Conservation (phyloP, 1,140 invertebrate species). For the Drosophila simulans region DNA sequence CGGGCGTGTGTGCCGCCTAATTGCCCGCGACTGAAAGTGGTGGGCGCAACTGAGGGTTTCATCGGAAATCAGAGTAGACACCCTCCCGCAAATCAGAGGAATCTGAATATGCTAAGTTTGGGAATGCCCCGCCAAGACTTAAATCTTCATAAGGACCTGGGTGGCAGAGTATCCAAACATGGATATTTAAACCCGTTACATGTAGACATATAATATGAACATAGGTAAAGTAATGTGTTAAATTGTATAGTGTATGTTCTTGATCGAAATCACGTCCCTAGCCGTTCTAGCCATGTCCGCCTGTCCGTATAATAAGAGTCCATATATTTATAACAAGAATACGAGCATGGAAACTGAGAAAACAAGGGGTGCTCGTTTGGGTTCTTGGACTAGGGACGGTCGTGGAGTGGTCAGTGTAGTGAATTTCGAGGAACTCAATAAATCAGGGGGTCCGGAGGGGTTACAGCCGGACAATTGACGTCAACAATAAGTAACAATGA, state of each 20-base stretch:
- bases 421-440: conserved; percentile 11
- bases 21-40: conserved; percentile 31
- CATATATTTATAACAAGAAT: background rate
- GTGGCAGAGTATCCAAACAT: no score
- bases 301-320: background rate
- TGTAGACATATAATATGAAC: no score
- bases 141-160: no score
- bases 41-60: conserved; percentile 6
- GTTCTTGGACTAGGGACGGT: background rate
- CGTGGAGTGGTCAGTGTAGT: conserved; percentile 15
- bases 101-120: background rate
- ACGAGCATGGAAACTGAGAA: background rate
- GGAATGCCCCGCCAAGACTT: background rate
- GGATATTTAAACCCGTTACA: no score
- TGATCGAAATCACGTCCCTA: no score
- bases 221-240: no score
- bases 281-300: no score
- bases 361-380: conserved; percentile 8
- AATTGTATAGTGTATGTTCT: no score
- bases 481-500: conserved; percentile 83
- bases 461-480: conserved; percentile 65
- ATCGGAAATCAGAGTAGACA: conserved; percentile 49
- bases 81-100: background rate
- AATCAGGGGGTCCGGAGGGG: conserved; percentile 27
- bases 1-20: conserved; percentile 58